phyloP scores from a whole-genome alignment of 2,797 vertebrate species.

The Hyperoplus immaculatus region DNA sequence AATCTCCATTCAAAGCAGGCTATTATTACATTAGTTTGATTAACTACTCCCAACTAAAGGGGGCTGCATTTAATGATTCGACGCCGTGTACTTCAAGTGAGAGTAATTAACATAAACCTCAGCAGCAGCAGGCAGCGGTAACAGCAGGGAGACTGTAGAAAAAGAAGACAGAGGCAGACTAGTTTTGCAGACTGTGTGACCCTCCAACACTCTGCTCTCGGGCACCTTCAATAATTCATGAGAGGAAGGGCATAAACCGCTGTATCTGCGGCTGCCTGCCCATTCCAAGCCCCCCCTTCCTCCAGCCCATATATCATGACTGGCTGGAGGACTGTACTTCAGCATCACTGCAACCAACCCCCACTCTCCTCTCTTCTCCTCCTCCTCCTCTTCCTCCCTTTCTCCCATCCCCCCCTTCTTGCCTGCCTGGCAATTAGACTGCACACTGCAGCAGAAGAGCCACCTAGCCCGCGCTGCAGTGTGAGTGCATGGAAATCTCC shows the following conservation, averaged over 20 bases:
- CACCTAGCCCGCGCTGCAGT: constrained; percentile 64
- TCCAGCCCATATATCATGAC: constrained; percentile 38
- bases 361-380: constrained; percentile 30
- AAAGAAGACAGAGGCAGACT: constrained; percentile 13
- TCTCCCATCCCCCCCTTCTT: constrained; percentile 64
- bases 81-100: constrained; percentile 15
- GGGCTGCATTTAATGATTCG: constrained; percentile 28
- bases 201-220: constrained; percentile 59
- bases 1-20: background rate
- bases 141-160: constrained; percentile 35
- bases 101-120: constrained; percentile 36
- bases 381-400: constrained; percentile 15
- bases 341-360: constrained; percentile 76
- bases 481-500: constrained; percentile 63
- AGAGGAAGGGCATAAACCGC: constrained; percentile 69
- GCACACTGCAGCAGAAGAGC: constrained; percentile 80
- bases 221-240: constrained; percentile 80
- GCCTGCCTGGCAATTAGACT: constrained; percentile 74
- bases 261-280: constrained; percentile 60
- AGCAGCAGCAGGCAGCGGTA: constrained; percentile 8
- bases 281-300: constrained; percentile 1
- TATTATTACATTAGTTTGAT: constrained; percentile 2
- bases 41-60: constrained; percentile 15
- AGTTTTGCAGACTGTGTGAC: constrained; percentile 41
- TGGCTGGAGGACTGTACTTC: constrained; percentile 74